These are phyloP conservation scores for Belgica antarctica DNA, from an alignment of 2,888 invertebrate genomes.

Conservation along the genomic window DNA sequence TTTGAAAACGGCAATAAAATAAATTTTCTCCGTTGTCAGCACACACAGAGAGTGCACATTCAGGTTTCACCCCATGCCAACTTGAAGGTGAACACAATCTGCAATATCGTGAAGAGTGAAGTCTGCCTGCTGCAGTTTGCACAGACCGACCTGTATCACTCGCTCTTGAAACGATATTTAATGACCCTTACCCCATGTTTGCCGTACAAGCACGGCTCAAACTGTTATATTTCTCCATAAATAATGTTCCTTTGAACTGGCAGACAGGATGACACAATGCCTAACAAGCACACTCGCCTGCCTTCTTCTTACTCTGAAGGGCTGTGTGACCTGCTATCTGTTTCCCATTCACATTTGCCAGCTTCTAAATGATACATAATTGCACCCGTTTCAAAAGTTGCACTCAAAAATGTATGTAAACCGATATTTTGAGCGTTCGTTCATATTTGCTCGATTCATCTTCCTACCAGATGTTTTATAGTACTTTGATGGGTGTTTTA, in stretches of 20 bases:
- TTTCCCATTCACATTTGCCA: conserved; percentile 6
- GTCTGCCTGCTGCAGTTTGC: not conserved
- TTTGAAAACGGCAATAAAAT: conserved; percentile 10
- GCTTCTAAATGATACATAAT: conserved; percentile 33
- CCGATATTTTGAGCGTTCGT: conserved; percentile 30
- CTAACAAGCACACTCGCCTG: not conserved
- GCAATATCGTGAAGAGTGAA: not conserved
- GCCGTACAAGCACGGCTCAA: not conserved
- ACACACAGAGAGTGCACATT: not conserved
- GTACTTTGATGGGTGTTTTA: conserved; percentile 42
- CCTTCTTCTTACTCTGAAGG: not conserved
- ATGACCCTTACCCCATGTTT: conserved; percentile 21
- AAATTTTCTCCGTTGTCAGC: conserved; percentile 4
- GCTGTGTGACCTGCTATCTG: not conserved
- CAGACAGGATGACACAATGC: conserved; percentile 20
- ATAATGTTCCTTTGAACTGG: not conserved
- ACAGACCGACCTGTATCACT: not conserved
- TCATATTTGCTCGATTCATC: not conserved
- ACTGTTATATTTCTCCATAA: conserved; percentile 1
- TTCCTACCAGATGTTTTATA: conserved; percentile 42
- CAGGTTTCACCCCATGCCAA: not conserved
- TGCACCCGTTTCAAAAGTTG: conserved; percentile 25
- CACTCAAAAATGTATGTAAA: conserved; percentile 40
- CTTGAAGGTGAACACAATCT: conserved; percentile 23
- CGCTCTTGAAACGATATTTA: not conserved